Conservation (phyloP, 2,113 vertebrate species). For the Telmatochromis brachygnathus region DNA sequence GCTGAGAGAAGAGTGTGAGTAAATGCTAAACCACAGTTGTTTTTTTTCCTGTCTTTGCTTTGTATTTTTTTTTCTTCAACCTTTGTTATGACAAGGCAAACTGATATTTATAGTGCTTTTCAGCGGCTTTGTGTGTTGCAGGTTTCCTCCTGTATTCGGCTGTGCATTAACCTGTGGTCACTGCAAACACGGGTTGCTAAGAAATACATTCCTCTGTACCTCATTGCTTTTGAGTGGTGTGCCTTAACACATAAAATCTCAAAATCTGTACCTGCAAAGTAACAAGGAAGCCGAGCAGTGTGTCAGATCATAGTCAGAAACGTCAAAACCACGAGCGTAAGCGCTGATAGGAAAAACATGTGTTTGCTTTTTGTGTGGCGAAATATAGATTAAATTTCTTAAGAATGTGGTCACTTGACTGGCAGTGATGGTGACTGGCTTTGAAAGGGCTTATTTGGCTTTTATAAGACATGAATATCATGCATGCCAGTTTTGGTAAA, state of each 20-base stretch:
- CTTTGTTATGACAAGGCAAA: neutral
- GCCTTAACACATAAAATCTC: neutral
- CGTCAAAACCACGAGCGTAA: neutral
- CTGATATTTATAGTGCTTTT: neutral
- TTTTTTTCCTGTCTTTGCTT: neutral
- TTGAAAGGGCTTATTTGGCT: neutral
- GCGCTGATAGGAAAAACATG: neutral
- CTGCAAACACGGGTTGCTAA: neutral
- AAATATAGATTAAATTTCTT: neutral
- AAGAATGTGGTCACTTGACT: neutral
- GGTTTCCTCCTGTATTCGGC: neutral
- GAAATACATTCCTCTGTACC: neutral
- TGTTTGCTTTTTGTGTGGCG: neutral
- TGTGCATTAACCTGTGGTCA: neutral
- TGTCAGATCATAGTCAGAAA: neutral
- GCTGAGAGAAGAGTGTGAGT: neutral
- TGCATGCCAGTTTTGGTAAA: neutral
- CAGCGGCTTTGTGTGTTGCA: neutral
- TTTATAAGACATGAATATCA: neutral
- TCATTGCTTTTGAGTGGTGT: neutral
- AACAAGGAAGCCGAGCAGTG: neutral
- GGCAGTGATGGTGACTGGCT: neutral
- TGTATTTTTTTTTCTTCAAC: neutral
- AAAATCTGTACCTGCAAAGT: neutral
- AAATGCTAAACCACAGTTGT: neutral